These are phyloP conservation scores for Ectobius pallidus DNA, from an alignment of 2,888 invertebrate genomes.

Conservation along the genomic window DNA sequence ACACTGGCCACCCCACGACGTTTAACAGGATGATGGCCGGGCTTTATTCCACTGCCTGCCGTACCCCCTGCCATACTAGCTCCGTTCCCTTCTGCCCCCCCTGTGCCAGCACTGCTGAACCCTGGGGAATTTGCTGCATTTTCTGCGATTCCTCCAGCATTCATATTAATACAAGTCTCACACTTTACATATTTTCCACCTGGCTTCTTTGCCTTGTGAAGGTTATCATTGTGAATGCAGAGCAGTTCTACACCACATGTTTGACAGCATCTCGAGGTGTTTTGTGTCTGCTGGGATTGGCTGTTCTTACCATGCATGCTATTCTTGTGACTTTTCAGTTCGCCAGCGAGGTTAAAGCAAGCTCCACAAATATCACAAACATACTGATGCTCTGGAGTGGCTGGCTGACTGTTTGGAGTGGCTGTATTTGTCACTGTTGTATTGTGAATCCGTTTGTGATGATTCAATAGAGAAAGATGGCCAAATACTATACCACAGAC, in stretches of 20 bases:
- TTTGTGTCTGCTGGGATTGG: conserved; percentile 29
- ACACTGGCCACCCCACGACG: conserved; percentile 82
- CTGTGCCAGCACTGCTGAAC: conserved; percentile 31
- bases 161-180: conserved; percentile 47
- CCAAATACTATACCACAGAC: conserved; percentile 86
- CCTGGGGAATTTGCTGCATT: conserved; percentile 35
- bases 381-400: conserved; percentile 51
- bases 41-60: conserved; percentile 48
- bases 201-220: conserved; percentile 46
- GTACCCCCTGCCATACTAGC: conserved; percentile 33
- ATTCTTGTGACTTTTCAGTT: conserved; percentile 58
- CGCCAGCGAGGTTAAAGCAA: conserved; percentile 56
- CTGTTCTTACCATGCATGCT: conserved; percentile 53
- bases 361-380: conserved; percentile 59
- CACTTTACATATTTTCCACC: conserved; percentile 50
- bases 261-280: conserved; percentile 45
- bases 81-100: conserved; percentile 43
- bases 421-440: conserved; percentile 28
- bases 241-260: conserved; percentile 49
- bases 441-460: conserved; percentile 79
- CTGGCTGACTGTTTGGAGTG: conserved; percentile 41
- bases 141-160: conserved; percentile 8
- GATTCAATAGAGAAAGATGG: conserved; percentile 80
- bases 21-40: conserved; percentile 79
- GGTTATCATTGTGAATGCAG: conserved; percentile 45